phyloP scores from a whole-genome alignment of 1,140 invertebrate genomes.

The Glomeris maerens region DNA sequence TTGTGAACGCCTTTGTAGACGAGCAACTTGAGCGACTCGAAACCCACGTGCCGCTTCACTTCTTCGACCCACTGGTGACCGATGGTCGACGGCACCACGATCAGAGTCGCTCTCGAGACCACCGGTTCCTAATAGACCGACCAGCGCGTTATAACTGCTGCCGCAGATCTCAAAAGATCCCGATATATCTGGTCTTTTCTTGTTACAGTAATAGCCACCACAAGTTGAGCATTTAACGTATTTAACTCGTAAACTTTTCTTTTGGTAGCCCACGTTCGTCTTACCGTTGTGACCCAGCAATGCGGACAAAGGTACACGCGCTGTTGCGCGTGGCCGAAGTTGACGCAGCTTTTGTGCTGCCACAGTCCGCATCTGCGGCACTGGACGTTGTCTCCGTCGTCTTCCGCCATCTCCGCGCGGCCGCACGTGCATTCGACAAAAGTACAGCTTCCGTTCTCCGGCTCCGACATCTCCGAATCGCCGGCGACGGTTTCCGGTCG shows the following conservation, averaged over 20 bases:
- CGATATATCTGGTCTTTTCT: too few relatives aligned
- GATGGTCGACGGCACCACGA: constrained; percentile 54
- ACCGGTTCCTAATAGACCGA: constrained; percentile 31
- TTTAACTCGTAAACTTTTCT: too few relatives aligned
- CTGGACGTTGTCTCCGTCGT: constrained; percentile 25
- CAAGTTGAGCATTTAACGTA: too few relatives aligned
- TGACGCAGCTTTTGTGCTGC: constrained; percentile 47
- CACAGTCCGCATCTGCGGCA: constrained; percentile 41
- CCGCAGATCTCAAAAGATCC: too few relatives aligned
- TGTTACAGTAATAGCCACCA: too few relatives aligned
- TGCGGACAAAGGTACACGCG: constrained; percentile 43
- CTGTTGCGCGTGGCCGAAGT: constrained; percentile 31
- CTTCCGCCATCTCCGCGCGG: constrained; percentile 9
- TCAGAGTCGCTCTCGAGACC: constrained; percentile 47
- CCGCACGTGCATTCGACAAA: constrained; percentile 26
- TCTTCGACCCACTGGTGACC: constrained; percentile 59
- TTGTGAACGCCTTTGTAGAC: constrained; percentile 39
- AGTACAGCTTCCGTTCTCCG: not conserved
- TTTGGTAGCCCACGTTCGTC: too few relatives aligned
- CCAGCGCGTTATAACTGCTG: too few relatives aligned
- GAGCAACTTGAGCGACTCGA: constrained; percentile 39
- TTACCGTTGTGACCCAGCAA: constrained; percentile 40
- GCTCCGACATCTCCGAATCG: not conserved
- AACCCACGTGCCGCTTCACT: constrained; percentile 46
- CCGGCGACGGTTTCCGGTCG: constrained; percentile 16